Evolutionary conservation across 2,113 vertebrate genomes (phyloP).

Genomic region (Pseudopodoces humilis): DNA sequence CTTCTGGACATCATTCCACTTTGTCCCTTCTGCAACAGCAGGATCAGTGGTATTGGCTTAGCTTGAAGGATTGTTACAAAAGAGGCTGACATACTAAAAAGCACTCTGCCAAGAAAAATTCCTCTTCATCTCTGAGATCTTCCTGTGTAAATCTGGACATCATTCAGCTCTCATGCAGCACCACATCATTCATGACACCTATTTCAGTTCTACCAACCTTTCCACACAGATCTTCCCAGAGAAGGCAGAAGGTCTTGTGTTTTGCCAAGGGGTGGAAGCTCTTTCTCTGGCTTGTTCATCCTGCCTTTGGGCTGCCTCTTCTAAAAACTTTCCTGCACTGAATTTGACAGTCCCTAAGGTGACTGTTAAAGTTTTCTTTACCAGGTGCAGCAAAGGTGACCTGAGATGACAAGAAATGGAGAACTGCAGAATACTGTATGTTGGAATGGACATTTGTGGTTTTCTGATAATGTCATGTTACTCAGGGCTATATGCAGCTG

Average conservation of each 20-base stretch:
- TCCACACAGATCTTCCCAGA: not conserved
- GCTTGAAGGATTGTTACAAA: not conserved
- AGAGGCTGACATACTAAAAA: not conserved
- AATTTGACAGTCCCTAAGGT: not conserved
- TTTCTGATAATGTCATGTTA: not conserved
- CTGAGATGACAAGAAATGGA: fast-evolving
- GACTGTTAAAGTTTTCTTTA: not conserved
- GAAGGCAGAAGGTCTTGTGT: not conserved
- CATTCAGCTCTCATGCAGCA: not conserved
- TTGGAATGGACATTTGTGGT: not conserved
- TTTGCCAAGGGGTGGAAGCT: not conserved
- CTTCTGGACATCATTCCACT: not conserved
- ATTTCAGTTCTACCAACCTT: not conserved
- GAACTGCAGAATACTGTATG: not conserved
- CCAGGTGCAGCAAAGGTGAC: not conserved
- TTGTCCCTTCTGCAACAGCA: not conserved
- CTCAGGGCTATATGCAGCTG: not conserved
- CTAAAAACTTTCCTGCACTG: not conserved
- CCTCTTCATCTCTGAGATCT: not conserved
- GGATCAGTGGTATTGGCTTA: not conserved
- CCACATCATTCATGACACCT: not conserved
- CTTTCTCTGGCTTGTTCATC: not conserved
- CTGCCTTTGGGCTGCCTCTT: not conserved
- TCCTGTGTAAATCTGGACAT: not conserved
- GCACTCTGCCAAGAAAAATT: not conserved